A percentile compares a stretch with the other conserved stretches of the same genome.
Conservation (phyloP, 2,888 invertebrate species). For the Lypha dubia region DNA sequence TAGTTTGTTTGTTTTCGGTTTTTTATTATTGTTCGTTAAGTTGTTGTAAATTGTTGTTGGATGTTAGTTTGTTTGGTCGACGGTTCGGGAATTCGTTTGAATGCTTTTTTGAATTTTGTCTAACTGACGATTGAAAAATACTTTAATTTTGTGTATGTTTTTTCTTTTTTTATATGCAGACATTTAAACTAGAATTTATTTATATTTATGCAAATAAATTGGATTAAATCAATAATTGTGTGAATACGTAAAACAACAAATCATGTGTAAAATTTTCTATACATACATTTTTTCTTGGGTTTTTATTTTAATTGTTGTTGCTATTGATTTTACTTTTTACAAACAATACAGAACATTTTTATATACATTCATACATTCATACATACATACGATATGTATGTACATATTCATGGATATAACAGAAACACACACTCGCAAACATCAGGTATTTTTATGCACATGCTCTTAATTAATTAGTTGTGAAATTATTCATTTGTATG, state of each 20-base stretch:
- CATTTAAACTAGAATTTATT: slow-evolving; percentile 32
- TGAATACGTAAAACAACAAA: slow-evolving; percentile 48
- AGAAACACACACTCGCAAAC: neutral
- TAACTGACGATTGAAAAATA: neutral
- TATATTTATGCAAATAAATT: slow-evolving; percentile 59
- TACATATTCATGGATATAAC: too few relatives aligned
- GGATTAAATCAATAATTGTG: slow-evolving; percentile 64
- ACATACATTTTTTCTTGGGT: neutral
- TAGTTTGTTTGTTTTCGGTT: neutral
- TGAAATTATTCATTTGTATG: slow-evolving; percentile 17
- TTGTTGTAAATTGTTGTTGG: slow-evolving; percentile 33
- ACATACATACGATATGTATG: too few relatives aligned
- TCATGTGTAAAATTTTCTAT: slow-evolving; percentile 30
- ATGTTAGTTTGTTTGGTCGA: slow-evolving; percentile 6
- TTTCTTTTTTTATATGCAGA: neutral
- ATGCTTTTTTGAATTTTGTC: slow-evolving; percentile 8
- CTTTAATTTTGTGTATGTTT: too few relatives aligned
- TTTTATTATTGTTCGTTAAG: slow-evolving; percentile 31
- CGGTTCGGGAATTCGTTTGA: neutral
- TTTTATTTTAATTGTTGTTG: neutral
- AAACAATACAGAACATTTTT: slow-evolving; percentile 19
- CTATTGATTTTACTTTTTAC: slow-evolving; percentile 18
- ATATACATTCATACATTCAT: too few relatives aligned
- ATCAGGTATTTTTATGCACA: neutral
- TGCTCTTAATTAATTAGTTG: slow-evolving; percentile 21